These are phyloP conservation scores for Microcebus jonahi DNA, from an alignment of 2,113 vertebrate species.

Conservation along the genomic window DNA sequence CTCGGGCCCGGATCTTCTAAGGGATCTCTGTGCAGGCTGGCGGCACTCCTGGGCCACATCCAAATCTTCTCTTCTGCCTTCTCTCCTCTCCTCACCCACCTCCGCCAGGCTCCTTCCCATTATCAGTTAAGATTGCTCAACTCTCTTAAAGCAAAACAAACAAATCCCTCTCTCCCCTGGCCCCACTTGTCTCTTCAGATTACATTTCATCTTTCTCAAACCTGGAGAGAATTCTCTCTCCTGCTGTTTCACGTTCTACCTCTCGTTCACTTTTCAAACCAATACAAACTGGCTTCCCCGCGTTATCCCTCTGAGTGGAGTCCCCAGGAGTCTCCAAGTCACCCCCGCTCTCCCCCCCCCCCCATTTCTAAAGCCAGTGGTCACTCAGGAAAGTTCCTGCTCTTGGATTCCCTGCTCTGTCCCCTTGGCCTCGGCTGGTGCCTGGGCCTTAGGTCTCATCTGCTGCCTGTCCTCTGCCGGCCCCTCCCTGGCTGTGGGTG, in stretches of 20 bases:
- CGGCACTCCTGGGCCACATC: not conserved
- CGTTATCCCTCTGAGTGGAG: not conserved
- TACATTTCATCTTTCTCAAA: not conserved
- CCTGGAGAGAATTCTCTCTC: not conserved
- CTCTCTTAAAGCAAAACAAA: not conserved
- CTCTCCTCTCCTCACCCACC: too few relatives aligned
- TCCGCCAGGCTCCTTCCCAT: not conserved
- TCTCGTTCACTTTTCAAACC: not conserved
- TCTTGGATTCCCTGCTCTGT: too few relatives aligned
- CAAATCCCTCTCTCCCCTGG: not conserved
- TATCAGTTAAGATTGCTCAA: not conserved
- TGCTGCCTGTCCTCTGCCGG: rapidly evolving
- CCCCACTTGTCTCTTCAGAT: not conserved
- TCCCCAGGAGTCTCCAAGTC: not conserved
- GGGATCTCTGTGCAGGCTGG: not conserved
- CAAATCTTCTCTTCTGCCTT: not conserved
- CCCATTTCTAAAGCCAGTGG: not conserved
- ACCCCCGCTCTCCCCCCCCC: not conserved
- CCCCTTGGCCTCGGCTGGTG: not conserved
- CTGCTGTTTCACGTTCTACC: not conserved
- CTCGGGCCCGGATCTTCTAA: not conserved
- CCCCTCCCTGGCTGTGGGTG: not conserved
- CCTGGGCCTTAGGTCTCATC: not conserved
- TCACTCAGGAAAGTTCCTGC: not conserved
- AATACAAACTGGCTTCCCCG: not conserved